Evolutionary conservation across 2,113 vertebrate genomes (phyloP), one percentile per base, ranked within the genome.

Genomic region (Pelmatolapia mariae): DNA sequence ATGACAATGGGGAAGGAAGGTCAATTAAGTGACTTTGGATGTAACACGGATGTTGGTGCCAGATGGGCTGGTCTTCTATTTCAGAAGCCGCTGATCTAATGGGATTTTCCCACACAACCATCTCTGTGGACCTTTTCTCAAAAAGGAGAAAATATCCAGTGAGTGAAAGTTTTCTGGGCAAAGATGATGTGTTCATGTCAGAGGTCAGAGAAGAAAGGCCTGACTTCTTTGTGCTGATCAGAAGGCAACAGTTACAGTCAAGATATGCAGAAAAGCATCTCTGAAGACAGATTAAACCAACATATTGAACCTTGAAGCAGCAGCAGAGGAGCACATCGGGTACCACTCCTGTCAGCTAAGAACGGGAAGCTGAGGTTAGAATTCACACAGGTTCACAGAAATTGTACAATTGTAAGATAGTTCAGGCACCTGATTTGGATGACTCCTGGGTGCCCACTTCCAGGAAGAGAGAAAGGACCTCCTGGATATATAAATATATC

Each of bases 351-450:
- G 22, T 73, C 22, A 26, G 66, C 66, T 16, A 45, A 16, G 66
- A 73, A 43, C 2, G 8, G 66, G 13, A 16, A 73, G 38, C 3
- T 40, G 33, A 2, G 63, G 63, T 40, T 68, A 68, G 63, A 38
- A 66, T 66, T 66, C 12, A 38, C 7, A 38, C 18, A 66, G 61
- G 61, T 38, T 66, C 61, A 66, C 6, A 38, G 33, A 66, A 66
- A 66, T 22, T 66, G 61, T n/a, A 2, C 61, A n/a, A 66, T 66
- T 66, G 10, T 38, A 38, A 13, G 61, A 0, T 0, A 36, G 33
- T 68, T 0, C 19, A 68, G 33, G 7, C 11, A 68, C 38, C 33
- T 68, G 61, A 38, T 38, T n/a, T 38, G 61, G 33, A 66, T 66
- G 18, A 0, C 0, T 66, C 61, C 61, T 66, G 61, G 61, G 33